These are phyloP conservation scores for Eupithecia vulgata DNA, from an alignment of 2,888 invertebrate species.

Conservation along the genomic window DNA sequence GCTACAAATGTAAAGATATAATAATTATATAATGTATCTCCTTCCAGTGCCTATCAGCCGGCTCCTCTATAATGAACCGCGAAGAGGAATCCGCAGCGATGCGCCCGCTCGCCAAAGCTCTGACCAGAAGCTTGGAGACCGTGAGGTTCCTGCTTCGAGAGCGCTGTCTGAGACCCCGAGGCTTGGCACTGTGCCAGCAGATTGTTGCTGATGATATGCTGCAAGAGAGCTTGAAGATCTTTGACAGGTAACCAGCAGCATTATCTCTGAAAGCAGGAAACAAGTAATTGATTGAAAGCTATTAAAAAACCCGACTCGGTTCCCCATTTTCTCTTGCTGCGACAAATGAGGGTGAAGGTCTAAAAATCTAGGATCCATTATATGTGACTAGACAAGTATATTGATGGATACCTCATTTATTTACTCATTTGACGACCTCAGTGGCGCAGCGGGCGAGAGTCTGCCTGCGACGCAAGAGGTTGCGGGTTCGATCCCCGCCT, in stretches of 20 bases:
- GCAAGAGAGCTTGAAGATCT: slow-evolving; percentile 90
- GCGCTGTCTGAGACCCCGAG: slow-evolving; percentile 90
- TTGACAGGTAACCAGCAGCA: too few relatives aligned
- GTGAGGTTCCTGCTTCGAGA: slow-evolving; percentile 95
- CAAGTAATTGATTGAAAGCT: too few relatives aligned
- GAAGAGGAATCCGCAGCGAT: slow-evolving; percentile 98
- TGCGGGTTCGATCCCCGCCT: too few relatives aligned
- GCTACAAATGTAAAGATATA: background rate
- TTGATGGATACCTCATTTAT: background rate
- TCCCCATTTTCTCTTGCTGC: too few relatives aligned
- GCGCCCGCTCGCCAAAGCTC: slow-evolving; percentile 97
- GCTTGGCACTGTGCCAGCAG: slow-evolving; percentile 77
- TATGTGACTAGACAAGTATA: too few relatives aligned
- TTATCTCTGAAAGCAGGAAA: too few relatives aligned
- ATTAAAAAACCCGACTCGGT: too few relatives aligned
- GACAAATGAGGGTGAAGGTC: too few relatives aligned
- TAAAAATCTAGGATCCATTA: too few relatives aligned
- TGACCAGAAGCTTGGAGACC: slow-evolving; percentile 97
- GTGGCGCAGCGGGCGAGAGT: too few relatives aligned
- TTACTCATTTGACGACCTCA: too few relatives aligned
- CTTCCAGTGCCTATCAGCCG: slow-evolving; percentile 96
- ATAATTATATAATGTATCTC: background rate
- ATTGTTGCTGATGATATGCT: slow-evolving; percentile 86
- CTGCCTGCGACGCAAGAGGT: too few relatives aligned
- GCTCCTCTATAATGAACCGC: slow-evolving; percentile 98